Evolutionary conservation across 2,797 vertebrate species (phyloP).

Genomic region (Tinamus major): DNA sequence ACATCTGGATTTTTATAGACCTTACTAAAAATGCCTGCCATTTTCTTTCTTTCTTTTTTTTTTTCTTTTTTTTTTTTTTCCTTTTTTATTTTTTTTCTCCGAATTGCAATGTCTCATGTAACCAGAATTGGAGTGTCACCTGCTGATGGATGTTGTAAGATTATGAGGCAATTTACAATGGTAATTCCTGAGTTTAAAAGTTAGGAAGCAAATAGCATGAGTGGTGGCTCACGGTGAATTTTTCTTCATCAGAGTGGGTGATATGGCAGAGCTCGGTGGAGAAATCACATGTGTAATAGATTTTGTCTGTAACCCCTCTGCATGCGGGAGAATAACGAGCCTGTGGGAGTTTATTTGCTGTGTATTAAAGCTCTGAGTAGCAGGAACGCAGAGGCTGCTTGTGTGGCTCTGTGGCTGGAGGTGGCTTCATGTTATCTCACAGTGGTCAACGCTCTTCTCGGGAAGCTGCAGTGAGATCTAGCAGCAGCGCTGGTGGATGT

Average conservation of each 20-base stretch:
- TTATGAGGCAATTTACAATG: background rate
- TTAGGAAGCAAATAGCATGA: background rate
- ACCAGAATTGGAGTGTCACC: background rate
- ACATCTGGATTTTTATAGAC: background rate
- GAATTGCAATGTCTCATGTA: background rate
- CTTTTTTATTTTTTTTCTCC: background rate
- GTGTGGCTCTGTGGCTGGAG: background rate
- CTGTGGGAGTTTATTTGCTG: background rate
- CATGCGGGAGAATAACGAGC: background rate
- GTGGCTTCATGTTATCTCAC: fast-evolving
- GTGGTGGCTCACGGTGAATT: background rate
- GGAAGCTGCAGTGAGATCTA: background rate
- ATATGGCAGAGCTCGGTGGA: background rate
- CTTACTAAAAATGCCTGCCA: background rate
- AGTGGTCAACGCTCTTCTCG: background rate
- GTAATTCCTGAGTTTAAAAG: background rate
- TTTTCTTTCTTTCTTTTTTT: background rate
- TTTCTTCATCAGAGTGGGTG: background rate
- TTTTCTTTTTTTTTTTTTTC: background rate
- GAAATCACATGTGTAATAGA: background rate
- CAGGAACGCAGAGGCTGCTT: background rate
- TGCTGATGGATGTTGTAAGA: background rate
- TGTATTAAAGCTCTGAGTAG: background rate
- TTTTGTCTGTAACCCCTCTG: background rate
- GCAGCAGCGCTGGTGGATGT: background rate